Base-by-base conservation (phyloP, 1,140 invertebrate species). In the Drosophila navojoa region DNA sequence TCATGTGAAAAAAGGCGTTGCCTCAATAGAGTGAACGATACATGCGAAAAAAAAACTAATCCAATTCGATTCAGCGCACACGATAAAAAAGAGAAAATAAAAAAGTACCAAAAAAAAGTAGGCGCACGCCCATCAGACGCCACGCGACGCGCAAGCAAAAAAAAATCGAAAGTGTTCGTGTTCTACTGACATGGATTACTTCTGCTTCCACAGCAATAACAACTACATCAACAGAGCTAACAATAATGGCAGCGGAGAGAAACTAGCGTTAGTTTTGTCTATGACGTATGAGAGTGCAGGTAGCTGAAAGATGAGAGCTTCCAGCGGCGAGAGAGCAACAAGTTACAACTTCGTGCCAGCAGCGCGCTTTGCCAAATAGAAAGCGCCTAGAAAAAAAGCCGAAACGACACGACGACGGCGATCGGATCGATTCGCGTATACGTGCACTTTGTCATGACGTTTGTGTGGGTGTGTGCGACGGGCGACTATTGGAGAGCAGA, bases 171-270 rank as follows among this genome's bases (percentile, higher is more conserved):
- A 91, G 90, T 91, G 71, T 61, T 73, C 64, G 64, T 69, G 90
- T 79, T 91, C 90, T 82, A 91, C 90, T 91, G 90, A 91, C 90
- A 91, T 82, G 77, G 86, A 91, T 91, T 91, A 90, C 73, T 91
- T 91, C 76, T 80, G 70, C 71, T 47, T 45, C 66, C 62, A 62
- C 73, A 75, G 63, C 79, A 69, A 70, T 73, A 68, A 38, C 49
- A 68, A 15, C 42, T 9, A 75, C 66, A 58, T 54, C 53, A 67
- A 40, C 67, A 63, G 25, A 27, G 47, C n/a, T 13, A 40, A 57
- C 40, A 49, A 61, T 11, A 29, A 44, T 15, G 16, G 25, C 55
- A 42, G 29, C 50, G 54, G 29, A 64, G 25, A 58, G 42, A 68
- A 68, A 69, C 50, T 62, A 74, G 53, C 52, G 52, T 78, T 78